Evolutionary conservation across 2,797 vertebrate species (phyloP), one percentile per base, ranked within the genome.

Genomic region (Pelochelys cantorii): DNA sequence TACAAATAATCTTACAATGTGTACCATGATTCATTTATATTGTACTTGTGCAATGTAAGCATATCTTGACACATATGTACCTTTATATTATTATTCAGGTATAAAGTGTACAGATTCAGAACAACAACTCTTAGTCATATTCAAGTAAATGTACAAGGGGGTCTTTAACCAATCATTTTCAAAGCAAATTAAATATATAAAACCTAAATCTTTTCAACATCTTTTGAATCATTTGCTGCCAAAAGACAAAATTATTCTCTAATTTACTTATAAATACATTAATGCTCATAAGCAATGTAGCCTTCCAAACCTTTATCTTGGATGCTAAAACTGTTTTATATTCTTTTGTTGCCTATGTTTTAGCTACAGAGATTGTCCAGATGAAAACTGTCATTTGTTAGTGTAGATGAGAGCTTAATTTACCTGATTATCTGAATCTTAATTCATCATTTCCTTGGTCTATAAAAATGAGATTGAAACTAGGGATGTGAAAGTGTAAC

Each of bases 361-460:
- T 71, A 54, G 68, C 7, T 86, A 37, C 0, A 88, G 74, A 57
- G 59, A 93, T 29, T 83, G 83, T 82, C 48, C 74, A 68, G 78
- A 31, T 29, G 11, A 90, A 34, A 89, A n/a, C 1, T 31, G 22
- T 15, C 8, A 85, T 85, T 85, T 86, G 85, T 78, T 84, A 85
- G 54, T 31, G 88, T 60, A 92, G 90, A 91, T 57, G 27, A 92
- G 92, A 88, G 65, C 11, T 93, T 52, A 90, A 5, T 57, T 88
- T 93, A 57, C 74, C 84, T 31, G 86, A 78, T 5, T 86, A 0
- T 90, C 85, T 91, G 68, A 59, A 14, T 81, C 53, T 88, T 48
- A 85, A 91, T 22, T 71, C 81, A 79, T 4, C 85, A 57, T 90
- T 88, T 89, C 83, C 57, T 54, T 93, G n/a, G n/a, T 87, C 74